A percentile compares a stretch with the other conserved stretches of the same genome.
Conservation (phyloP, 2,888 invertebrate species). For the Agonopterix alstromeriana region DNA sequence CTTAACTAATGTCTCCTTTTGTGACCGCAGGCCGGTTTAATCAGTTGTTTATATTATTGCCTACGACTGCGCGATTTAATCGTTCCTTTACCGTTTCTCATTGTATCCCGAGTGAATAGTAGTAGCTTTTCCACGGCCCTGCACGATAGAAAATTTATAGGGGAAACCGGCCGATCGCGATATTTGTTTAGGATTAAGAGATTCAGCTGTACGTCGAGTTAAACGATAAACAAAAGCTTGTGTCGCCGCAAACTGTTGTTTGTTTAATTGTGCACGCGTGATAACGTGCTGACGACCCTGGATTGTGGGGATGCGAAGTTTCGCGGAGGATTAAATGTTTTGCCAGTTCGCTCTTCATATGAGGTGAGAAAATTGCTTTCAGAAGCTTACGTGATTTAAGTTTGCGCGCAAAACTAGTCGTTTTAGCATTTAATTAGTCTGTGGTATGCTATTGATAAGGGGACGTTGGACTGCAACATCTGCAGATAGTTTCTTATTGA, state of each 20-base stretch:
- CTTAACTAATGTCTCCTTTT: conserved; percentile 74
- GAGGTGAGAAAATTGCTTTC: conserved; percentile 28
- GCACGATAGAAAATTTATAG: conserved; percentile 44
- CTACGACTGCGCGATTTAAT: conserved; percentile 63
- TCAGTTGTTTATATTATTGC: conserved; percentile 75
- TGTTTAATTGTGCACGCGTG: conserved; percentile 66
- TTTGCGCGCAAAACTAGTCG: conserved; percentile 19
- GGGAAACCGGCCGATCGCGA: conserved; percentile 30
- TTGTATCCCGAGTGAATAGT: conserved; percentile 48
- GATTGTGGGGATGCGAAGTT: conserved; percentile 34
- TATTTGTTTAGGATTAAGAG: conserved; percentile 74
- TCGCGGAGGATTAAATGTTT: conserved; percentile 34
- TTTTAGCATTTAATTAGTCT: conserved; percentile 12
- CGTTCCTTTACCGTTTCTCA: conserved; percentile 66
- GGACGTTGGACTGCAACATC: too few relatives aligned
- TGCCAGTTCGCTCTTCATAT: conserved; percentile 29
- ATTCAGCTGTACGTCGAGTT: conserved; percentile 55
- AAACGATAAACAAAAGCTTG: conserved; percentile 64
- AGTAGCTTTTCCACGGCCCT: conserved; percentile 34
- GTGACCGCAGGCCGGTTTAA: conserved; percentile 64
- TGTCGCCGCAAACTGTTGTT: conserved; percentile 61
- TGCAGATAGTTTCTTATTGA: conserved; percentile 8
- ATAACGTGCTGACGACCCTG: conserved; percentile 54
- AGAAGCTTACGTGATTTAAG: conserved; percentile 19
- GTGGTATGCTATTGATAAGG: too few relatives aligned